Percentiles rank a stretch among this genome's conserved stretches.
Conservation (phyloP, 1,140 invertebrate species). For the Bradynema listronoti region DNA sequence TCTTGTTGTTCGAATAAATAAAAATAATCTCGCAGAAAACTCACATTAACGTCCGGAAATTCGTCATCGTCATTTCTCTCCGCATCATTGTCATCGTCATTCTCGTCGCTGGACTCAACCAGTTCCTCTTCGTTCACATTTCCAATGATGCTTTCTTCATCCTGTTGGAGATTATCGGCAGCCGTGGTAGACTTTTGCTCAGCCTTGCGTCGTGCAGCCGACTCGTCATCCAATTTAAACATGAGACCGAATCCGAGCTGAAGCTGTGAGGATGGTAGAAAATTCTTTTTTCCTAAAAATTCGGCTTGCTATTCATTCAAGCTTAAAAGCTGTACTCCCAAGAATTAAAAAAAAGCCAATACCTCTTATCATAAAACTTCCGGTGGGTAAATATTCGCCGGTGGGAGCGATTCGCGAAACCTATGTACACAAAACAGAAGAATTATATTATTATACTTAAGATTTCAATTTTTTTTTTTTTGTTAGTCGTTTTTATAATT, state of each 20-base stretch:
- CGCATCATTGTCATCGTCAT: constrained; percentile 44
- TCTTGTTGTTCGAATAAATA: neutral
- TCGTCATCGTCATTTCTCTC: constrained; percentile 32
- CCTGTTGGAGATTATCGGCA: constrained; percentile 28
- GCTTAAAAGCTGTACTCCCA: neutral
- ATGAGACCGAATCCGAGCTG: constrained; percentile 85
- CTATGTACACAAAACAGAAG: constrained; percentile 25
- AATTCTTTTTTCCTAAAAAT: constrained; percentile 70
- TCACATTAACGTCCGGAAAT: constrained; percentile 64
- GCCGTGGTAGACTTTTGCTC: constrained; percentile 30
- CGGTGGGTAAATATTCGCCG: constrained; percentile 87
- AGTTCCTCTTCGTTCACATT: too few relatives aligned
- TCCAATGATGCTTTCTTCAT: constrained; percentile 52
- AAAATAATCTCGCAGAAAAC: constrained; percentile 14
- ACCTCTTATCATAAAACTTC: constrained; percentile 96
- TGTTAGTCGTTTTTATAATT: too few relatives aligned
- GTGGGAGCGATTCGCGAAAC: constrained; percentile 94
- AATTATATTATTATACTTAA: constrained; percentile 5
- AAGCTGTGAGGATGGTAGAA: constrained; percentile 78
- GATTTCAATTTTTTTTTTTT: too few relatives aligned
- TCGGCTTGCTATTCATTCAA: too few relatives aligned
- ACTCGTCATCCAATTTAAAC: constrained; percentile 71
- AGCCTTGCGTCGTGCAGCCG: constrained; percentile 53
- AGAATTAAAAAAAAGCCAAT: constrained; percentile 61
- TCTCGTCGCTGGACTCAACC: constrained; percentile 51